These are phyloP conservation scores for Sitta europaea DNA, from an alignment of 2,113 vertebrate genomes.

Conservation along the genomic window DNA sequence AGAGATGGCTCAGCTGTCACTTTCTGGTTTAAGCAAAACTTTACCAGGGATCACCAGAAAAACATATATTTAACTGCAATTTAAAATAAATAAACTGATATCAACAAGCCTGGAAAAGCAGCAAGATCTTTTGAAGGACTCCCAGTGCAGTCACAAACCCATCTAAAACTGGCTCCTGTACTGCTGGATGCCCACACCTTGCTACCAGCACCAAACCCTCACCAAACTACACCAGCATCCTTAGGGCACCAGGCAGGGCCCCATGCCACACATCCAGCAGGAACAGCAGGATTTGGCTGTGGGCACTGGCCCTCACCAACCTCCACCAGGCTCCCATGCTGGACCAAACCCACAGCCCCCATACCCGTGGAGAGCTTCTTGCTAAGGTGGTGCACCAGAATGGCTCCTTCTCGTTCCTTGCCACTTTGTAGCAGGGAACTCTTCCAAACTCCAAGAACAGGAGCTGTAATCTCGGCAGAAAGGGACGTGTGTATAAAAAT, in stretches of 20 bases:
- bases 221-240: background rate
- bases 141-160: background rate
- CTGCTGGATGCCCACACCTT: background rate
- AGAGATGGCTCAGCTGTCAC: background rate
- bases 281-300: accelerated
- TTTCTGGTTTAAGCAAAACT: background rate
- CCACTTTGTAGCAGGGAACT: slow-evolving; percentile 1
- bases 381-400: background rate
- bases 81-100: background rate
- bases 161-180: background rate
- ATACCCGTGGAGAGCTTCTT: accelerated
- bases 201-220: accelerated
- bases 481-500: slow-evolving; percentile 32
- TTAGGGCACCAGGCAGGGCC: background rate
- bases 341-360: background rate
- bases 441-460: slow-evolving; percentile 30
- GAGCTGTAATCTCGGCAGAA: slow-evolving; percentile 53
- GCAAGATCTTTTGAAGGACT: background rate
- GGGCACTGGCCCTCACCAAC: background rate
- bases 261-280: accelerated
- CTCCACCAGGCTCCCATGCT: background rate
- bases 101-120: background rate
- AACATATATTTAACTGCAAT: background rate
- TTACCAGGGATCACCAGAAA: background rate
- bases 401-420: background rate